Base-by-base conservation (phyloP, 2,113 vertebrate species). In the Platysteira castanea region DNA sequence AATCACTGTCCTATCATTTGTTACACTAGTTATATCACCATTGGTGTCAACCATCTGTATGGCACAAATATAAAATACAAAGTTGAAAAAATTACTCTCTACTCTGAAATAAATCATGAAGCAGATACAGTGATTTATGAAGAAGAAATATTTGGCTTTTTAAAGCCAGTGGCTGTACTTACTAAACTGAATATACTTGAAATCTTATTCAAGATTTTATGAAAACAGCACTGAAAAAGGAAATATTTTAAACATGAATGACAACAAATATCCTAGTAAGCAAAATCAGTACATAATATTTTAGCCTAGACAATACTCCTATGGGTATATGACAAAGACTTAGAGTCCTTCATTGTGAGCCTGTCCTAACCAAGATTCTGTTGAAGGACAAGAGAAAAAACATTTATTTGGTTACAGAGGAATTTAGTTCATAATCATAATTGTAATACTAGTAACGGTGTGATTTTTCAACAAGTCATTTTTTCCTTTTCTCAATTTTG, bases 301-400 rank as follows among this genome's bases (percentile, higher is more conserved):
- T 83, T 70, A 53, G 4, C 11, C 44, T 5, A 49, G 5, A 59
- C 19, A 70, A 37, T 21, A 4, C 27, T 71, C n/a, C 15, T 63
- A 7, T 12, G 15, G 9, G 23, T 0, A 0, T 31, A 41, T 26
- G 30, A 18, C 5, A 57, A 27, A 56, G 12, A 39, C 7, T 10
- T 42, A n/a, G 18, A 49, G 8, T 13, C 5, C 3, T 73, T 50
- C 31, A 14, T 52, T 82, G 6, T 0, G 0, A 24, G 2, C 19
- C 12, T 87, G 10, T 28, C 7, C 4, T 61, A 42, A 59, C 3
- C 13, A 61, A 73, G 15, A 15, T 20, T 87, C 28, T 42, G 74
- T 30, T 56, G 44, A 73, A 71, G 9, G 15, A 68, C 2, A 47
- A 87, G 4, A 73, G 8, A 39, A 56, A 41, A 80, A 67, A 10